Evolutionary conservation across 2,888 invertebrate species (phyloP).

Genomic region (Trichogramma dendrolimi): DNA sequence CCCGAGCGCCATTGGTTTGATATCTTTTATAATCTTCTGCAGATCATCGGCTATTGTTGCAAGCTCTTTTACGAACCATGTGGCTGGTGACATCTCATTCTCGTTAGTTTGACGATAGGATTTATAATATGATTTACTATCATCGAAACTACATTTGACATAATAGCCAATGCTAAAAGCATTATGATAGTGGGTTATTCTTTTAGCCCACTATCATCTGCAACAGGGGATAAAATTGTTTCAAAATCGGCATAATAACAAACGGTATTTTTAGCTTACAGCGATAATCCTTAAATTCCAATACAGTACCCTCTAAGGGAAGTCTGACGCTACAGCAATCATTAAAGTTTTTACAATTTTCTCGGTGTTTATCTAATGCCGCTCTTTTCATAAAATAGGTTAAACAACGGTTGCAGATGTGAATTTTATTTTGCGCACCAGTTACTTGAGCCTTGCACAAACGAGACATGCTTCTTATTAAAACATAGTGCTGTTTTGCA

Average conservation of each 20-base stretch:
- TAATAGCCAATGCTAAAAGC: conserved; percentile 32
- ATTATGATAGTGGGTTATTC: conserved; percentile 27
- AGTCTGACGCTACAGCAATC: conserved; percentile 18
- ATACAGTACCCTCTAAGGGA: conserved; percentile 11
- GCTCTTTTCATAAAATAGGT: neutral
- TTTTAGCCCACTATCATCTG: neutral
- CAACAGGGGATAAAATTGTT: conserved; percentile 7
- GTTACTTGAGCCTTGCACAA: conserved; percentile 2
- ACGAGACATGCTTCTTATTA: conserved; percentile 37
- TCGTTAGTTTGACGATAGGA: conserved; percentile 3
- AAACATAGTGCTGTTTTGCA: conserved; percentile 7
- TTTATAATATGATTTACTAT: conserved; percentile 20
- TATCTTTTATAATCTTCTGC: neutral
- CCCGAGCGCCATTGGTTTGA: conserved; percentile 5
- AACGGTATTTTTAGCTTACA: conserved; percentile 19
- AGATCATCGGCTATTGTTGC: neutral
- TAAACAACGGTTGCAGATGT: conserved; percentile 13
- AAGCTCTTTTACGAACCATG: conserved; percentile 12
- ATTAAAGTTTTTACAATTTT: conserved; percentile 12
- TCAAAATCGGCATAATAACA: conserved; percentile 25
- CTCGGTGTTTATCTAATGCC: neutral
- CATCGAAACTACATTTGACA: conserved; percentile 31
- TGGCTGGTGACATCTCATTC: conserved; percentile 4
- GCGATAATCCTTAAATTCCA: conserved; percentile 23
- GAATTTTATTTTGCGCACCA: neutral